Percentiles rank a stretch among this genome's conserved stretches.
These are phyloP conservation scores for Leptestheria dahalacensis DNA, from an alignment of 1,140 invertebrate species.

Conservation along the genomic window DNA sequence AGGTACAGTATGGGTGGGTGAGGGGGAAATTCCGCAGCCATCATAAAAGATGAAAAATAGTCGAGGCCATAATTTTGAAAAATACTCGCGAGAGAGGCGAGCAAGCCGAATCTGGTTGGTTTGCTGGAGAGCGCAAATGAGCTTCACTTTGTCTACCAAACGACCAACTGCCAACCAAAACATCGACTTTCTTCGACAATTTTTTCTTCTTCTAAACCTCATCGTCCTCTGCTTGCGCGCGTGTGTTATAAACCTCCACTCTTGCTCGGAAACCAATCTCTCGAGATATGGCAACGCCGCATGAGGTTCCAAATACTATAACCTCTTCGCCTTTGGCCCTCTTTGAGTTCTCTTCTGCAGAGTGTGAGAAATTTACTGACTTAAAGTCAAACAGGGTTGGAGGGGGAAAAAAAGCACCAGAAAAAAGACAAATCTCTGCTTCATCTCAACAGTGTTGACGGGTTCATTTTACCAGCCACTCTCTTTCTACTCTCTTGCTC, in stretches of 20 bases:
- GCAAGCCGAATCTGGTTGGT: neutral
- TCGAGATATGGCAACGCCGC: too few species aligned
- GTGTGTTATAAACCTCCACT: too few species aligned
- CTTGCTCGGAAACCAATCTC: too few species aligned
- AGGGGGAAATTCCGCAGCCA: neutral
- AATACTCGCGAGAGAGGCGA: neutral
- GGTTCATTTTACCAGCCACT: neutral
- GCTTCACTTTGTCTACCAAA: conserved; percentile 10
- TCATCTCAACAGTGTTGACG: neutral
- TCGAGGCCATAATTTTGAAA: neutral
- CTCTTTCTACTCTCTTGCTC: too few species aligned
- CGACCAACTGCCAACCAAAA: conserved; percentile 8
- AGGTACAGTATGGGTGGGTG: neutral
- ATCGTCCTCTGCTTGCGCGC: too few species aligned
- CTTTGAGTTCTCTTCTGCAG: too few species aligned
- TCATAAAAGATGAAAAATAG: neutral
- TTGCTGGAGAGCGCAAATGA: conserved; percentile 4
- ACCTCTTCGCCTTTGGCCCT: too few species aligned
- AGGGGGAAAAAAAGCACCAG: too few species aligned
- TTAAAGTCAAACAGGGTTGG: too few species aligned
- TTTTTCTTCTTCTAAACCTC: too few species aligned
- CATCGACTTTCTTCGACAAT: neutral
- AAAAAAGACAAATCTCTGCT: neutral
- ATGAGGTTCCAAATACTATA: too few species aligned
- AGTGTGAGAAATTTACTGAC: too few species aligned